phyloP scores from a whole-genome alignment of 2,888 invertebrate genomes.

The Athrips mouffetella region DNA sequence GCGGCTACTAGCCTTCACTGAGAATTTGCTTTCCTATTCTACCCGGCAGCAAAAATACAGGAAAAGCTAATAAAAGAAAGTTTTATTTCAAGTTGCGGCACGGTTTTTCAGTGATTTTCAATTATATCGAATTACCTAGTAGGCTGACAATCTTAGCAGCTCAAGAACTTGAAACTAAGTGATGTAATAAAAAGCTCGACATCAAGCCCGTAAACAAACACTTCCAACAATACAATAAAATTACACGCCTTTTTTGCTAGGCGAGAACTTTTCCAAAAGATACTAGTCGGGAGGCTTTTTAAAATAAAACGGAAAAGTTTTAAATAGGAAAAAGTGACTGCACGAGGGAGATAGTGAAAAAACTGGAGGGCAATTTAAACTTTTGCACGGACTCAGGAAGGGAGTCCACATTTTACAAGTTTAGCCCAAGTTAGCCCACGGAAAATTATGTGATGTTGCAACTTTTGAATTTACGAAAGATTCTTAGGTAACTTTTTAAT shows the following conservation, averaged over 20 bases:
- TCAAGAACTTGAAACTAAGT: not conserved
- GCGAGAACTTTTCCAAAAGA: slow-evolving; percentile 39
- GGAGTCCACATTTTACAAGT: slow-evolving; percentile 62
- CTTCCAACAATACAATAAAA: slow-evolving; percentile 9
- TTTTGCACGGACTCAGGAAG: slow-evolving; percentile 46
- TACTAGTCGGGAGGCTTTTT: slow-evolving; percentile 38
- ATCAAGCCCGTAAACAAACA: slow-evolving; percentile 2
- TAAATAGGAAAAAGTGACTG: slow-evolving; percentile 74
- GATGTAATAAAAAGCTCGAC: slow-evolving; percentile 1
- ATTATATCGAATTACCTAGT: not conserved
- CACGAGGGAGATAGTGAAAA: slow-evolving; percentile 70
- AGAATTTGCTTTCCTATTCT: slow-evolving; percentile 3
- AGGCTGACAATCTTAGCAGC: slow-evolving; percentile 1
- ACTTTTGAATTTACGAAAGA: slow-evolving; percentile 39
- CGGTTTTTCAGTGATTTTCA: not conserved
- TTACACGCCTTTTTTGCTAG: slow-evolving; percentile 31
- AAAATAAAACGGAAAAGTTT: slow-evolving; percentile 72
- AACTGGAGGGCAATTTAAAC: slow-evolving; percentile 69
- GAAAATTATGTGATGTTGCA: slow-evolving; percentile 59
- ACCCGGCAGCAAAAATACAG: not conserved
- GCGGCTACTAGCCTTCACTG: too few relatives aligned
- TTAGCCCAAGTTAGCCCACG: slow-evolving; percentile 54
- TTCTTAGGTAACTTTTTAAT: slow-evolving; percentile 3
- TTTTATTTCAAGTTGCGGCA: too few relatives aligned
- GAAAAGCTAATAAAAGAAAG: not conserved